Evolutionary conservation across 2,113 vertebrate genomes (phyloP).

Genomic region (Perca fluviatilis): DNA sequence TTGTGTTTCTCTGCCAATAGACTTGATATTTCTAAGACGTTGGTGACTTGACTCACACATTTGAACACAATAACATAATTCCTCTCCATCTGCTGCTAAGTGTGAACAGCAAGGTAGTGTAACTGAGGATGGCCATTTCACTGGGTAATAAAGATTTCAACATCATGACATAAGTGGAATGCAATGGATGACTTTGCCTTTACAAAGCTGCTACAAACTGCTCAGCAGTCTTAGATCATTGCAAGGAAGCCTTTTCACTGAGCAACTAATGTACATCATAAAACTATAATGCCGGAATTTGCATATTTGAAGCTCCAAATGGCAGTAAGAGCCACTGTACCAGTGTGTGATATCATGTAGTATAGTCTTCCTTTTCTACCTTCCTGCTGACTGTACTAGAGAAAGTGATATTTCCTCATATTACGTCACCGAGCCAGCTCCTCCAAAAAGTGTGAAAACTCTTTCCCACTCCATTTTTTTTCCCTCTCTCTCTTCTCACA

Average conservation of each 20-base stretch:
- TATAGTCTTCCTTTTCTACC: not conserved
- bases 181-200: not conserved
- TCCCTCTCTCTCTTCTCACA: not conserved
- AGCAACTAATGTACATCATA: slow-evolving; percentile 39
- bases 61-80: slow-evolving; percentile 5
- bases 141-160: not conserved
- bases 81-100: slow-evolving; percentile 28
- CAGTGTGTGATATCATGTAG: not conserved
- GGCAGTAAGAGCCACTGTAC: slow-evolving; percentile 7
- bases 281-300: slow-evolving; percentile 44
- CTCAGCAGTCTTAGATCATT: slow-evolving; percentile 1
- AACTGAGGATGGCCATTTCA: not conserved
- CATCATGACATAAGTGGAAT: not conserved
- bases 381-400: slow-evolving; percentile 37
- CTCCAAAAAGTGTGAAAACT: slow-evolving; percentile 56
- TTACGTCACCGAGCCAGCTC: slow-evolving; percentile 56
- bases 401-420: slow-evolving; percentile 55
- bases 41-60: not conserved
- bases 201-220: slow-evolving; percentile 23
- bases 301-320: slow-evolving; percentile 37
- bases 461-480: slow-evolving; percentile 15
- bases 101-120: slow-evolving; percentile 20
- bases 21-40: not conserved
- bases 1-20: not conserved
- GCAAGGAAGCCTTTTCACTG: slow-evolving; percentile 20